Evolutionary conservation across 2,797 vertebrate genomes (phyloP), one percentile per base, ranked within the genome.

Genomic region (Eulemur rubriventer): DNA sequence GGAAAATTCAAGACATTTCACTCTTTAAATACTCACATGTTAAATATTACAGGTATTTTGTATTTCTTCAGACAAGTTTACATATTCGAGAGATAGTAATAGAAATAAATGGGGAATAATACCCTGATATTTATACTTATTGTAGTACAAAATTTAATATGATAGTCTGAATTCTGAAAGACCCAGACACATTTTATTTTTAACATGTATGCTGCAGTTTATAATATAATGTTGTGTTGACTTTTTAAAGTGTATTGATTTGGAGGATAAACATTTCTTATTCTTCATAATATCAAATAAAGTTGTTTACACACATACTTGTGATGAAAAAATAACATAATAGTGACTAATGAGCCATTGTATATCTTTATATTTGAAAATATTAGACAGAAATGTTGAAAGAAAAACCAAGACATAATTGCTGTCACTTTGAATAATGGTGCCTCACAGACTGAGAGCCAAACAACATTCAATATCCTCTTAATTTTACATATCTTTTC

Each of bases 361-460:
- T 50, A 8, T 80, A 63, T 92, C 33, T 96, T 94, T 92, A 57
- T 79, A 83, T 79, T 88, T 94, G 91, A 78, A 80, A 75, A 94
- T 67, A 11, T 82, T 89, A 59, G 22, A 91, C n/a, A 94, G 33
- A 73, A 93, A 84, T 43, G 57, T 7, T 76, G 50, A 87, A 76
- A 84, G n/a, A 28, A 75, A 94, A 93, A 76, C 11, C 24, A 75
- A 72, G 24, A 83, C 26, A 35, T 85, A 86, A 75, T 67, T 95
- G 43, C 46, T 95, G 63, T 84, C 75, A 87, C 46, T 94, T 80
- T 83, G 79, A 94, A 70, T 76, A 84, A 94, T 65, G 41, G 12
- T 59, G 8, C 14, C 33, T n/a, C 7, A 63, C 7, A 63, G 69
- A 78, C 28, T 83, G 41, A 86, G 4, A 79, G 8, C 30, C 14